Conservation (phyloP, 2,113 vertebrate genomes). For the Zingel zingel region DNA sequence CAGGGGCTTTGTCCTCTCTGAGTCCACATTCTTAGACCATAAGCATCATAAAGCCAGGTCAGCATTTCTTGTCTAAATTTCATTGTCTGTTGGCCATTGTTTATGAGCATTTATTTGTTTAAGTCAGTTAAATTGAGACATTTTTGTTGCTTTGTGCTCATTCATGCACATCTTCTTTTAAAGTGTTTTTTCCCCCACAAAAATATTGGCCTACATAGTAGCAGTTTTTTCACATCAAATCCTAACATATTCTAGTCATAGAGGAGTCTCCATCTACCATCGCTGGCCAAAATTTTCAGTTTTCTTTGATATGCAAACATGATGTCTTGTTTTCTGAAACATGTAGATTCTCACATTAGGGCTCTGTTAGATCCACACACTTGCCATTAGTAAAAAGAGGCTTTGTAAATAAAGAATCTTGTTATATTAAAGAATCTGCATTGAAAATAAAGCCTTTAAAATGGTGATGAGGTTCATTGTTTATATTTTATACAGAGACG, state of each 20-base stretch:
- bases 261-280: not conserved
- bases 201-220: not conserved
- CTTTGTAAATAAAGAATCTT: too few species aligned
- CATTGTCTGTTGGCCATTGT: not conserved
- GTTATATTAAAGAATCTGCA: slow-evolving; percentile 38
- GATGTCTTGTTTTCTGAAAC: not conserved
- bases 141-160: not conserved
- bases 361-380: slow-evolving; percentile 15
- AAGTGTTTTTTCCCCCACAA: not conserved
- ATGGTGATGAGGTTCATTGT: slow-evolving; percentile 31
- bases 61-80: not conserved
- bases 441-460: slow-evolving; percentile 38
- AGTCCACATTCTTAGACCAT: not conserved
- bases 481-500: slow-evolving; percentile 33
- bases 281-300: not conserved
- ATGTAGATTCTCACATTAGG: slow-evolving; percentile 27
- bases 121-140: not conserved
- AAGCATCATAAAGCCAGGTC: slow-evolving; percentile 1
- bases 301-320: slow-evolving; percentile 55
- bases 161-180: not conserved
- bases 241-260: slow-evolving; percentile 5
- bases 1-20: not conserved
- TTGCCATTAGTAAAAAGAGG: slow-evolving; percentile 10
- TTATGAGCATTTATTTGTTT: not conserved
- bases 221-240: slow-evolving; percentile 17